Conservation (phyloP, 2,888 invertebrate species). For the Clostera curtula region DNA sequence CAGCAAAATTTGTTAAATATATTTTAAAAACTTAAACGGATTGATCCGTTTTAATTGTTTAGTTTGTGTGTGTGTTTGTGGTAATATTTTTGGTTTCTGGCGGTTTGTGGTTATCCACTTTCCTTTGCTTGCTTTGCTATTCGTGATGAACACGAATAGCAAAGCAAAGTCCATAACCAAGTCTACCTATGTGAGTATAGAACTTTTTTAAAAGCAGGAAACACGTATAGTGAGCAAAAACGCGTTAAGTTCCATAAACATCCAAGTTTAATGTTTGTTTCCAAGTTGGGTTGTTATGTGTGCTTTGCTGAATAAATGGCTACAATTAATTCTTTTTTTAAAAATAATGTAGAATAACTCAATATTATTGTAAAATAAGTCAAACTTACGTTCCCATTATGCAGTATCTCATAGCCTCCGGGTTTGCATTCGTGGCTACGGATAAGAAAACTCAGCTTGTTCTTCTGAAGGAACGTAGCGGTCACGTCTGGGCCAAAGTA, state of each 20-base stretch:
- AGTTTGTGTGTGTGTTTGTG: no score
- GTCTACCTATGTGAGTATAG: background rate
- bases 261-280: background rate
- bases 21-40: no score
- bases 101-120: no score
- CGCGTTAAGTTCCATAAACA: background rate
- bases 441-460: conserved; percentile 85
- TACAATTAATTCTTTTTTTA: no score
- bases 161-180: no score
- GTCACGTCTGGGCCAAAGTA: conserved; percentile 96
- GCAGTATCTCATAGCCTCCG: conserved; percentile 92
- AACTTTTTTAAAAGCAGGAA: background rate
- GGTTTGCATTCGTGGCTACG: conserved; percentile 96
- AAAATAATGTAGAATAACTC: background rate
- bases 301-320: no score
- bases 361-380: background rate
- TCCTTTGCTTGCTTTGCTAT: no score
- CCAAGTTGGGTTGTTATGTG: no score
- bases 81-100: no score
- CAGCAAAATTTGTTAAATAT: no score
- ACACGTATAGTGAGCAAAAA: background rate
- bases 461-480: conserved; percentile 82
- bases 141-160: no score
- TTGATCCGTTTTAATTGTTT: no score
- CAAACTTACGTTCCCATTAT: conserved; percentile 82